These are phyloP conservation scores for Hippoglossus hippoglossus DNA, from an alignment of 2,797 vertebrate genomes.

Conservation along the genomic window DNA sequence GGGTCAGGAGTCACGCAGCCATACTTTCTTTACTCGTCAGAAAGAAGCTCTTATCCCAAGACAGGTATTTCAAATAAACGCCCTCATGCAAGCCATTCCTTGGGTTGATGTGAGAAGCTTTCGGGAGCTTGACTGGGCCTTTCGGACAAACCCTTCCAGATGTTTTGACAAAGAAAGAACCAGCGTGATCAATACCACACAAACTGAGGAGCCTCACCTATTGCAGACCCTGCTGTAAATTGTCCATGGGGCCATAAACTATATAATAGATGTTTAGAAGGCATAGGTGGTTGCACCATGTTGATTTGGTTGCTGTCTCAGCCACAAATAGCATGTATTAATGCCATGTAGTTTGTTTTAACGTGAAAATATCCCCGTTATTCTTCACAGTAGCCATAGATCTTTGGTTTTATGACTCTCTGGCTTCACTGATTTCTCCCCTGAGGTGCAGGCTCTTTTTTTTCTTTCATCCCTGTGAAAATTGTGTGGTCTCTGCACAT, in stretches of 20 bases:
- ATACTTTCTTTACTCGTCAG: conserved; percentile 44
- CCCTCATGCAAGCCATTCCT: conserved; percentile 31
- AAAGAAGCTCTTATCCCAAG: conserved; percentile 30
- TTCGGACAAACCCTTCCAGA: conserved; percentile 48
- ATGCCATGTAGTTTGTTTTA: conserved; percentile 42
- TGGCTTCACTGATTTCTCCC: conserved; percentile 56
- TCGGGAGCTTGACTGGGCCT: conserved; percentile 24
- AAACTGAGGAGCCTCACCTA: conserved; percentile 23
- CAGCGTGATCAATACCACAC: conserved; percentile 24
- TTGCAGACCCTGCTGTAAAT: conserved; percentile 26
- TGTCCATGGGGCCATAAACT: conserved; percentile 25
- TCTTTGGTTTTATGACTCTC: conserved; percentile 61
- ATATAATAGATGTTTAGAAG: conserved; percentile 33
- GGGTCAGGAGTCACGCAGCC: conserved; percentile 46
- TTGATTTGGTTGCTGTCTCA: conserved; percentile 38
- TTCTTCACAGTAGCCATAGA: conserved; percentile 51
- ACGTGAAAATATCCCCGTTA: conserved; percentile 35
- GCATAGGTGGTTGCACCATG: conserved; percentile 32
- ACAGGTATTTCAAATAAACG: conserved; percentile 52
- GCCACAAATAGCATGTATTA: conserved; percentile 38
- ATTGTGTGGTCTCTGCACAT: conserved; percentile 33
- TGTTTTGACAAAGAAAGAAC: conserved; percentile 48
- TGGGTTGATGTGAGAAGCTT: conserved; percentile 31
- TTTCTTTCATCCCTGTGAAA: conserved; percentile 38
- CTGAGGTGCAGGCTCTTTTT: conserved; percentile 27